A percentile compares a stretch with the other conserved stretches of the same genome.
Evolutionary conservation across 2,797 vertebrate genomes (phyloP).

Genomic region (Hydrophis major): DNA sequence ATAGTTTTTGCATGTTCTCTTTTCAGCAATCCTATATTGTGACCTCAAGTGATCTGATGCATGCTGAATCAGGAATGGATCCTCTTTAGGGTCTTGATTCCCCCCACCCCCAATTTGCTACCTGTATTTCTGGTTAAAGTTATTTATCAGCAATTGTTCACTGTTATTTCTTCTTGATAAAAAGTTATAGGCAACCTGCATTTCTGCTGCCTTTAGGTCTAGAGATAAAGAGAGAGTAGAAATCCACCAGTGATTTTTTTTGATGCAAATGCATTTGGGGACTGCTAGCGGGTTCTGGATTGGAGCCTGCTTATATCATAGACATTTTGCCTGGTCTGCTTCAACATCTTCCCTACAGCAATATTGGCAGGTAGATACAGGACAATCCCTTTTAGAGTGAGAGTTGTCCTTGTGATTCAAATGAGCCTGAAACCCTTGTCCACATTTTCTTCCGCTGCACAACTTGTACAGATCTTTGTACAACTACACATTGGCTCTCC

Average conservation of each 20-base stretch:
- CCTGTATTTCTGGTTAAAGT: neutral
- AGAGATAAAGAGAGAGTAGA: neutral
- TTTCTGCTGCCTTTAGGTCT: neutral
- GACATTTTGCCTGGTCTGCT: neutral
- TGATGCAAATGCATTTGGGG: neutral
- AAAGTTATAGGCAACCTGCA: neutral
- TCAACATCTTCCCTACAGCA: neutral
- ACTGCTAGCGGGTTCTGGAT: neutral
- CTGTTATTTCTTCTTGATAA: neutral
- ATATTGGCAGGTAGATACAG: neutral
- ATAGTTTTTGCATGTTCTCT: neutral
- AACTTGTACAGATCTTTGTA: neutral
- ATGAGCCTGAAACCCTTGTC: neutral
- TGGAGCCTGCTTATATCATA: neutral
- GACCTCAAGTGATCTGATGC: neutral
- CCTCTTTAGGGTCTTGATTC: neutral
- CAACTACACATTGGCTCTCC: neutral
- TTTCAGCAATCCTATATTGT: neutral
- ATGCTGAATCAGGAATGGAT: neutral
- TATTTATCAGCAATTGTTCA: neutral
- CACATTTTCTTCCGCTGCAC: neutral
- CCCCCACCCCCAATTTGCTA: neutral
- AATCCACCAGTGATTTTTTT: neutral
- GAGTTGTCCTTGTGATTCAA: neutral
- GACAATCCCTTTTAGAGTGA: neutral